These are phyloP conservation scores for Crotalus horridus DNA, from an alignment of 2,113 vertebrate species.

Conservation along the genomic window DNA sequence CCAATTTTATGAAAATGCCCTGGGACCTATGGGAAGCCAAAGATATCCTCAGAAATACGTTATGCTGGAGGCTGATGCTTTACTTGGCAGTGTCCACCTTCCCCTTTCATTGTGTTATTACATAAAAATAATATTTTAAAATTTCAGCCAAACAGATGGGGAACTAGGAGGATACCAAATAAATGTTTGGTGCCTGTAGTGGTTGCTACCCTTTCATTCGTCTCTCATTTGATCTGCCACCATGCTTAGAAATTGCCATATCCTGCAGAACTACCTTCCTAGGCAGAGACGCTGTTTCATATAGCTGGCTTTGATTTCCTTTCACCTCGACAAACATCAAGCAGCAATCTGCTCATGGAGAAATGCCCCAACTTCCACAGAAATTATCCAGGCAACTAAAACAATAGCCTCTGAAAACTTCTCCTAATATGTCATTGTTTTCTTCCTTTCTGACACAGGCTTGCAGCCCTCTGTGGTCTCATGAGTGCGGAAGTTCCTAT, in stretches of 20 bases:
- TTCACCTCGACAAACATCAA: background rate
- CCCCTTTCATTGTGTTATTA: background rate
- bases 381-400: background rate
- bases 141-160: background rate
- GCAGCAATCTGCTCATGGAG: background rate
- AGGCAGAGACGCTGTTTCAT: background rate
- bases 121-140: background rate
- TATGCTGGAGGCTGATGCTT: background rate
- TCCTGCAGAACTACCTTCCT: background rate
- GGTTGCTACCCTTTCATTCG: background rate
- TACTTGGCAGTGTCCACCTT: background rate
- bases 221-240: no score
- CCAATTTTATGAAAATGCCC: background rate
- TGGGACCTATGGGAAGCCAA: background rate
- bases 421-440: background rate
- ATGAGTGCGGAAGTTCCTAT: slow-evolving; percentile 94
- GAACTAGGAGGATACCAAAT: background rate
- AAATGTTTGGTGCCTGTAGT: background rate
- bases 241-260: background rate
- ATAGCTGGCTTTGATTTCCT: background rate
- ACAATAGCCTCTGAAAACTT: rapidly evolving
- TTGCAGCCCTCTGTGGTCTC: slow-evolving; percentile 95
- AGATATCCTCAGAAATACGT: background rate
- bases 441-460: slow-evolving; percentile 67
- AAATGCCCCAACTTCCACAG: background rate